Evolutionary conservation across 2,888 invertebrate genomes (phyloP).

Genomic region (Polyommatus iphigenia): DNA sequence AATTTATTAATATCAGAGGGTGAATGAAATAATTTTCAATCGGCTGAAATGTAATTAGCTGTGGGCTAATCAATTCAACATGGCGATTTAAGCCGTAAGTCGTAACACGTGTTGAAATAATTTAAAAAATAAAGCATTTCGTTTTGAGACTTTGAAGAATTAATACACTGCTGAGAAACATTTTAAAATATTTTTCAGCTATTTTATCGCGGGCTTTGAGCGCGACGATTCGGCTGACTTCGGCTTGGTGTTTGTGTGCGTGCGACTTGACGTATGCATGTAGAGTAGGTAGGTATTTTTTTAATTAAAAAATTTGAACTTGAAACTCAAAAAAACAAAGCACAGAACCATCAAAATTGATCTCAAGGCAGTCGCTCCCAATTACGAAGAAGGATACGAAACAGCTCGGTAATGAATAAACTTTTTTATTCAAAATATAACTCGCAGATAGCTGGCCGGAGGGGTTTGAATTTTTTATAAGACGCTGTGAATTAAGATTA

Average conservation of each 20-base stretch:
- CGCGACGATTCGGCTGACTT: too few relatives aligned
- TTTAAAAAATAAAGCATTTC: neutral
- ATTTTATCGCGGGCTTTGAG: too few relatives aligned
- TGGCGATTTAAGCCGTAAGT: neutral
- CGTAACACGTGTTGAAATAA: neutral
- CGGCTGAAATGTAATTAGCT: neutral
- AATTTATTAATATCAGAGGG: too few relatives aligned
- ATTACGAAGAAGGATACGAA: neutral
- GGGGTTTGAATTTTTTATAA: neutral
- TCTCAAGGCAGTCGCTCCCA: neutral
- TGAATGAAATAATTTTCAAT: neutral
- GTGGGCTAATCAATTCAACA: neutral
- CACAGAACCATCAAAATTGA: neutral
- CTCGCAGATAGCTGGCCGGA: neutral
- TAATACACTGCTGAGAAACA: too few relatives aligned
- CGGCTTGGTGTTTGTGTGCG: too few relatives aligned
- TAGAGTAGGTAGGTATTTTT: too few relatives aligned
- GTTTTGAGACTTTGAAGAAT: too few relatives aligned
- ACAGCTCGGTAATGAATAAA: neutral
- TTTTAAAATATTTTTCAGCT: too few relatives aligned
- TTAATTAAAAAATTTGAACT: too few relatives aligned
- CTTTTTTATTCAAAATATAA: conserved; percentile 17
- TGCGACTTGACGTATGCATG: too few relatives aligned
- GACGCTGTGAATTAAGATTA: neutral
- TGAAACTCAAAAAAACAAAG: too few relatives aligned